Conservation (phyloP, 64 coral and sea anemone species). For the Stylophora pistillata region DNA sequence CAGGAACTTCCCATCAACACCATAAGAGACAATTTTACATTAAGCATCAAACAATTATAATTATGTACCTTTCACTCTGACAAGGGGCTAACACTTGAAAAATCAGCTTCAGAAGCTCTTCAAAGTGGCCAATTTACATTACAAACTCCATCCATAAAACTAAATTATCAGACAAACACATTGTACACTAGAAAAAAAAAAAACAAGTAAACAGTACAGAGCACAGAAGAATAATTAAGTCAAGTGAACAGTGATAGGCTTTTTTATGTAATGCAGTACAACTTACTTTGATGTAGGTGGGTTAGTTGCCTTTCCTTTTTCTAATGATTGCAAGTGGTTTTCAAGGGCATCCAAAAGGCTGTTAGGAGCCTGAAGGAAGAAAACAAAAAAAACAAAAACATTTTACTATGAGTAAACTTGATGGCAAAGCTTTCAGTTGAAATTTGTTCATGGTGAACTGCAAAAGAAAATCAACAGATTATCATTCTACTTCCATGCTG, state of each 20-base stretch:
- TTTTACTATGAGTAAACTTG: no score
- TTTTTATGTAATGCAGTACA: no score
- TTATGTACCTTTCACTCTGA: no score
- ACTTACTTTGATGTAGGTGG: conserved; percentile 72
- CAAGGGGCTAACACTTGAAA: no score
- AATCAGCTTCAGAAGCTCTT: no score
- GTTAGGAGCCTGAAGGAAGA: conserved; percentile 75
- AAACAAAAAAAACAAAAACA: not conserved
- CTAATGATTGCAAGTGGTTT: conserved; percentile 93
- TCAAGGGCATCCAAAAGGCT: conserved; percentile 95
- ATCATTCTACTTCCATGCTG: no score
- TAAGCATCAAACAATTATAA: not conserved
- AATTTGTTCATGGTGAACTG: no score
- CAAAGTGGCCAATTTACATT: no score
- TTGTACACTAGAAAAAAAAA: not conserved
- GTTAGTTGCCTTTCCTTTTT: conserved; percentile 79
- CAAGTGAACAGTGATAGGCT: not conserved
- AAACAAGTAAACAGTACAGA: not conserved
- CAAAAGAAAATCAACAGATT: no score
- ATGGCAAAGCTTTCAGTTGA: no score
- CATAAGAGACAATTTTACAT: not conserved
- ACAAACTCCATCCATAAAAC: no score
- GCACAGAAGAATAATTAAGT: not conserved
- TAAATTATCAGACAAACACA: no score
- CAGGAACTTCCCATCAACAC: not conserved